A percentile compares a stretch with the other conserved stretches of the same genome.
Evolutionary conservation across 2,113 vertebrate species (phyloP).

Genomic region (Vulpes ferrilata): DNA sequence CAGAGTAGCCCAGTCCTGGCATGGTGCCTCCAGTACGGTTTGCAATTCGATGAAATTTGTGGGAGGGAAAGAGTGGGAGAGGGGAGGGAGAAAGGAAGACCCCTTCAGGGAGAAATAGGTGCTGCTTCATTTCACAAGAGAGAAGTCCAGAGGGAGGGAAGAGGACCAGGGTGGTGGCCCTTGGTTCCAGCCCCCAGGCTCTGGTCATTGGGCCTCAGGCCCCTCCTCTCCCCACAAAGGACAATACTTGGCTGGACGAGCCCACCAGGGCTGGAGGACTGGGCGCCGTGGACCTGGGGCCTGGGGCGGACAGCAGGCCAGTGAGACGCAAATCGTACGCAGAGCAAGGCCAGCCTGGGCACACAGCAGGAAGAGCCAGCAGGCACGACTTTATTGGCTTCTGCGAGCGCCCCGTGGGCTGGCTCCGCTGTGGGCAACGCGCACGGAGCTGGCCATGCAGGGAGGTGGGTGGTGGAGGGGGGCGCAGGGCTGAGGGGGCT

Average conservation of each 20-base stretch:
- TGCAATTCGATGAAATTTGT: not conserved
- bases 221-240: not conserved
- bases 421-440: not conserved
- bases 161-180: accelerated
- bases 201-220: not conserved
- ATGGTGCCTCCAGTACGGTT: not conserved
- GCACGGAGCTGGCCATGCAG: not conserved
- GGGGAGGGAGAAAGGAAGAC: not conserved
- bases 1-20: not conserved
- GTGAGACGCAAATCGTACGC: not conserved
- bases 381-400: conserved; percentile 39
- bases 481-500: not conserved
- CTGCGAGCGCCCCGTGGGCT: not conserved
- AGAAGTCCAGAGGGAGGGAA: not conserved
- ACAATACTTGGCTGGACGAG: not conserved
- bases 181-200: not conserved
- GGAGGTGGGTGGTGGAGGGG: too few species aligned
- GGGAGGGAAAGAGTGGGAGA: not conserved
- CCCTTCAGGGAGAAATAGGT: not conserved
- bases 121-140: not conserved
- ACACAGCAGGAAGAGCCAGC: not conserved
- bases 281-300: not conserved
- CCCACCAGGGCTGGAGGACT: not conserved
- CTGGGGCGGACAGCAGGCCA: not conserved
- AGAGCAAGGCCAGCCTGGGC: not conserved